These are phyloP conservation scores for Rousettus madagascariensis DNA, from an alignment of 2,797 vertebrate genomes.

Conservation along the genomic window DNA sequence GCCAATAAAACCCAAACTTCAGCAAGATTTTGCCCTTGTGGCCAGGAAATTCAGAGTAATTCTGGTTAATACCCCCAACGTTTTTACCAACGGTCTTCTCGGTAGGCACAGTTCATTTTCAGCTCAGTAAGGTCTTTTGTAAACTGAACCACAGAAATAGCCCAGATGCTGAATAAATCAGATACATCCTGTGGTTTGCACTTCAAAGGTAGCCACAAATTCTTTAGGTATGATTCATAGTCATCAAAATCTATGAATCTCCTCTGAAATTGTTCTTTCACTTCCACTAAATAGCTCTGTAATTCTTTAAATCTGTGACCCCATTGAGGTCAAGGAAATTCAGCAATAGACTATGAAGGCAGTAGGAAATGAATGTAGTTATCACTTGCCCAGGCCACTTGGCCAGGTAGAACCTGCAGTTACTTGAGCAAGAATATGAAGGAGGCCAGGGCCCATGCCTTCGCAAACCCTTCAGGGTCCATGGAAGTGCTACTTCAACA, in stretches of 20 bases:
- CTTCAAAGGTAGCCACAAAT: slow-evolving; percentile 77
- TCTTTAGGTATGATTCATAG: slow-evolving; percentile 73
- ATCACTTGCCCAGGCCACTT: background rate
- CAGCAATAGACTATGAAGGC: background rate
- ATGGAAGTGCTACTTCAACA: background rate
- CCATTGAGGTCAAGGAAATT: slow-evolving; percentile 50
- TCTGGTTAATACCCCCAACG: background rate
- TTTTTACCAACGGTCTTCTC: background rate
- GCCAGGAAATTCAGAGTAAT: slow-evolving; percentile 22
- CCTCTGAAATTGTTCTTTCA: slow-evolving; percentile 62
- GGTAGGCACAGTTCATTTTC: slow-evolving; percentile 46
- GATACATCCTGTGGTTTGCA: slow-evolving; percentile 61
- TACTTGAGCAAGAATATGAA: slow-evolving; percentile 17
- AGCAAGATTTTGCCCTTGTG: slow-evolving; percentile 45
- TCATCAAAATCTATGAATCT: slow-evolving; percentile 52
- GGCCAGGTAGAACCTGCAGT: slow-evolving; percentile 6
- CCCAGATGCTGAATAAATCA: slow-evolving; percentile 64
- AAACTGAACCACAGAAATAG: slow-evolving; percentile 55
- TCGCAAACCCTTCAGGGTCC: background rate
- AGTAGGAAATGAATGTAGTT: slow-evolving; percentile 36
- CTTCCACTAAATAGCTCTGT: slow-evolving; percentile 51
- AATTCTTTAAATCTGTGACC: slow-evolving; percentile 61
- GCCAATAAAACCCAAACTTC: slow-evolving; percentile 20
- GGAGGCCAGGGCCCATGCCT: background rate
- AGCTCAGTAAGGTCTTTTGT: slow-evolving; percentile 57